phyloP scores from a whole-genome alignment of 92 coral and sea anemone genomes.

The Siderastrea radians region DNA sequence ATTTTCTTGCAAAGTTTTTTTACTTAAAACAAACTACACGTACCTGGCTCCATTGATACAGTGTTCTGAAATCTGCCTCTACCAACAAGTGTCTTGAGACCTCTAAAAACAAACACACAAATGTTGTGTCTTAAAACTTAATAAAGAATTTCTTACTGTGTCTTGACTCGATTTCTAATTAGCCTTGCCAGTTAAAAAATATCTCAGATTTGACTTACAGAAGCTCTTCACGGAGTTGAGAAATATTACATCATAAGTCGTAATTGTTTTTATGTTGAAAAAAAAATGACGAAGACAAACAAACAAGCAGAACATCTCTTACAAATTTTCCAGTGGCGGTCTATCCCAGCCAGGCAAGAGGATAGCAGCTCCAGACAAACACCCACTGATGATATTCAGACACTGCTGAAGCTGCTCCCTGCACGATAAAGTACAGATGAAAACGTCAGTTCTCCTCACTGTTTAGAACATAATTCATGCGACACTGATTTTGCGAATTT shows the following conservation, averaged over 20 bases:
- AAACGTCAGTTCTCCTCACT: not conserved
- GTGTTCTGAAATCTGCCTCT: conserved; percentile 83
- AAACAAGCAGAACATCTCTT: conserved; percentile 24
- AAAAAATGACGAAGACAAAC: too few relatives aligned
- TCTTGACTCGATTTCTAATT: too few relatives aligned
- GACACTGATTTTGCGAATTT: not conserved
- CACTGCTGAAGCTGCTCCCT: conserved; percentile 95
- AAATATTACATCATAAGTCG: too few relatives aligned
- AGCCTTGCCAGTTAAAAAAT: too few relatives aligned
- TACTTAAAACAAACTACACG: not conserved
- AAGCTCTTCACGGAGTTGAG: too few relatives aligned
- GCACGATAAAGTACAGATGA: not conserved
- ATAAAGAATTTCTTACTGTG: too few relatives aligned
- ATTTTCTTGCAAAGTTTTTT: too few relatives aligned
- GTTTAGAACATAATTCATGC: not conserved
- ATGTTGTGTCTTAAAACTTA: too few relatives aligned
- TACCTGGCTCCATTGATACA: conserved; percentile 77
- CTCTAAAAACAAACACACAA: conserved; percentile 57
- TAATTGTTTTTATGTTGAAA: too few relatives aligned
- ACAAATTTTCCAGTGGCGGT: conserved; percentile 91
- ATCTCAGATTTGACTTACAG: too few relatives aligned
- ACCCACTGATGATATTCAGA: conserved; percentile 78
- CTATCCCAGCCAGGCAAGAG: conserved; percentile 87
- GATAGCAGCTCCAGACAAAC: conserved; percentile 87
- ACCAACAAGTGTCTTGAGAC: conserved; percentile 89